Percentiles rank a stretch among this genome's conserved stretches.
Evolutionary conservation across 92 coral and sea anemone genomes (phyloP).

Genomic region (Galaxea fascicularis): DNA sequence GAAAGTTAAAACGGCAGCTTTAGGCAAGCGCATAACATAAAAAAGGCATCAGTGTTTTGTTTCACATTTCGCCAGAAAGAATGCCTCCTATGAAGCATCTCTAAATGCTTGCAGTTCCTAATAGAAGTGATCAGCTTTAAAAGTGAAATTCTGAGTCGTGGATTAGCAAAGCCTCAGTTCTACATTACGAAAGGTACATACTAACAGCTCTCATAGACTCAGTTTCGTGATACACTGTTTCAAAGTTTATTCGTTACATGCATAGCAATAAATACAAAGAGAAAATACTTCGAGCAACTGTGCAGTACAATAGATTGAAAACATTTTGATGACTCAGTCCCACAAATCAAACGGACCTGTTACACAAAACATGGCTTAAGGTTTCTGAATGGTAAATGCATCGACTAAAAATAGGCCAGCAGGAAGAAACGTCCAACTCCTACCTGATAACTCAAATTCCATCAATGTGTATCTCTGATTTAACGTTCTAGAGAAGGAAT

Average conservation of each 20-base stretch:
- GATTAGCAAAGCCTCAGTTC: too few species aligned
- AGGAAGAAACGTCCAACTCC: neutral
- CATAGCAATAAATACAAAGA: neutral
- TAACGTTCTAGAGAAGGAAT: neutral
- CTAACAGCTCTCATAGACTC: neutral
- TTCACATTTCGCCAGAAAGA: neutral
- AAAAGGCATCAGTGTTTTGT: neutral
- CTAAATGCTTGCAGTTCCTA: neutral
- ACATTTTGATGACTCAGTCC: too few species aligned
- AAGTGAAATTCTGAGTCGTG: too few species aligned
- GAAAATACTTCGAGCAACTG: neutral
- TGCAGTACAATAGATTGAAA: neutral
- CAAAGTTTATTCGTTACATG: neutral
- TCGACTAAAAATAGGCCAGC: neutral
- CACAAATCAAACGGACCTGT: neutral
- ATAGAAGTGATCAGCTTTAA: neutral
- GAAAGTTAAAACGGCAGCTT: neutral
- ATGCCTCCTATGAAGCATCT: neutral
- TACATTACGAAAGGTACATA: too few species aligned
- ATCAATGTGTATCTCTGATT: neutral
- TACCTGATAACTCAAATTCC: constrained; percentile 17
- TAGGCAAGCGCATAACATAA: neutral
- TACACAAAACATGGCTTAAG: neutral
- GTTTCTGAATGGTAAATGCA: neutral
- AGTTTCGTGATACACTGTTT: neutral